These are phyloP conservation scores for Crypturellus undulatus DNA, from an alignment of 2,113 vertebrate species.

Conservation along the genomic window DNA sequence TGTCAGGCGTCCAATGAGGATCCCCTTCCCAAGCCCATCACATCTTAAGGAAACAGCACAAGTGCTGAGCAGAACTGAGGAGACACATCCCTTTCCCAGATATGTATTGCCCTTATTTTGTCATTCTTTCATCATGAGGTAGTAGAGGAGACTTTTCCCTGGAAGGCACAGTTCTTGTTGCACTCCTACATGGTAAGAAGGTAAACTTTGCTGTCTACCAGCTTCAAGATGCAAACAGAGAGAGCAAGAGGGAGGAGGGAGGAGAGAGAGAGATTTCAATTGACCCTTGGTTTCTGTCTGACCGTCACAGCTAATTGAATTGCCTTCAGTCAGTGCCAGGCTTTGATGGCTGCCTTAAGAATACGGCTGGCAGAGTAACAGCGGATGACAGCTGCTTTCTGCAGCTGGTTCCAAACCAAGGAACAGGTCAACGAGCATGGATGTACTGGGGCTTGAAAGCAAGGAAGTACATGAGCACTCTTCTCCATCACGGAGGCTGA, in stretches of 20 bases:
- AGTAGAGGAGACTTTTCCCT: not conserved
- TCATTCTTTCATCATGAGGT: not conserved
- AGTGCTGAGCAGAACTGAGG: not conserved
- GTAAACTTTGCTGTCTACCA: not conserved
- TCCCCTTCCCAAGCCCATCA: not conserved
- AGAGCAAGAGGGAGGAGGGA: not conserved
- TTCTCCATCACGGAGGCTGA: not conserved
- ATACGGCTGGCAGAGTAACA: constrained; percentile 41
- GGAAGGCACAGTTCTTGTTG: not conserved
- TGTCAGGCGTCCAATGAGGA: not conserved
- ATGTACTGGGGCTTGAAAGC: constrained; percentile 40
- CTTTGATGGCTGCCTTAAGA: constrained; percentile 59
- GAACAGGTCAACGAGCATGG: constrained; percentile 37
- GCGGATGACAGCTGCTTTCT: constrained; percentile 67
- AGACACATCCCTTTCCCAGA: not conserved
- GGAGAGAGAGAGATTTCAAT: not conserved
- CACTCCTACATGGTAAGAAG: not conserved
- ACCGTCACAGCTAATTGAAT: constrained; percentile 72
- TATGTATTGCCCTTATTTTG: not conserved
- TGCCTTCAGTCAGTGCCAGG: constrained; percentile 58
- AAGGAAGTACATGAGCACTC: not conserved
- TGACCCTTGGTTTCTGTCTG: constrained; percentile 28
- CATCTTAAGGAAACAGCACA: not conserved
- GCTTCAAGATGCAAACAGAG: not conserved
- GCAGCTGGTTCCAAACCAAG: constrained; percentile 42